A percentile compares a stretch with the other conserved stretches of the same genome.
These are phyloP conservation scores for Cladorhizidae sp. DNA, from an alignment of 37 sponge, comb jelly and placozoan species.

Conservation along the genomic window DNA sequence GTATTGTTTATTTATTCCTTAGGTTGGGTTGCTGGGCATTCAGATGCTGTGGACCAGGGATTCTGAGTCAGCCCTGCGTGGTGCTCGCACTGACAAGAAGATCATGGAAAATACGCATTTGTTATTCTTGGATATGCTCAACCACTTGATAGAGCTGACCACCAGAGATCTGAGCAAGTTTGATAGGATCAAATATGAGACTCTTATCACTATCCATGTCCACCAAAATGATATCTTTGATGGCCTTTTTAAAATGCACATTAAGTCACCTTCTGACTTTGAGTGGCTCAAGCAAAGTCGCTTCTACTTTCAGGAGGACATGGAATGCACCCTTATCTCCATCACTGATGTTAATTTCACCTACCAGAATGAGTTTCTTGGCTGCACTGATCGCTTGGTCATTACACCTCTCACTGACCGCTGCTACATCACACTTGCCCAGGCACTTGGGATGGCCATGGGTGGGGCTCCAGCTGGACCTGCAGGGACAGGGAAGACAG, in stretches of 20 bases:
- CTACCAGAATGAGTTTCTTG: conserved; percentile 97
- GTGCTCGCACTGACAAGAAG: conserved; percentile 82
- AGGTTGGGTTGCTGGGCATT: conserved; percentile 92
- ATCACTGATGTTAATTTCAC: conserved; percentile 96
- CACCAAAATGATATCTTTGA: conserved; percentile 96
- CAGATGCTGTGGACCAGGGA: conserved; percentile 97
- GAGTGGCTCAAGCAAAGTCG: conserved; percentile 98
- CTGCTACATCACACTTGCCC: conserved; percentile 98
- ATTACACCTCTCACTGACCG: conserved; percentile 98
- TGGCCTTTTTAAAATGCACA: conserved; percentile 84
- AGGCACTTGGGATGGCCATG: conserved; percentile 97
- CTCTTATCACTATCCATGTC: conserved; percentile 93
- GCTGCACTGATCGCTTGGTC: conserved; percentile 96
- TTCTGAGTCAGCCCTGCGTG: conserved; percentile 79
- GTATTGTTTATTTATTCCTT: too few species aligned
- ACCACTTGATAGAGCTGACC: conserved; percentile 86
- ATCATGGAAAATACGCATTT: conserved; percentile 78
- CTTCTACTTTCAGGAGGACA: conserved; percentile 95
- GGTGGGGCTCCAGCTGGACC: conserved; percentile 99
- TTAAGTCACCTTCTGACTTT: conserved; percentile 82
- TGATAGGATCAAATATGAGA: conserved; percentile 87
- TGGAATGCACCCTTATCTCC: conserved; percentile 77
- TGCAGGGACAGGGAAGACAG: conserved; percentile 94
- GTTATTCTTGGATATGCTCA: conserved; percentile 85
- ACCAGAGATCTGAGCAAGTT: conserved; percentile 77